These are phyloP conservation scores for Cyclopterus lumpus DNA, from an alignment of 2,797 vertebrate genomes.

Conservation along the genomic window DNA sequence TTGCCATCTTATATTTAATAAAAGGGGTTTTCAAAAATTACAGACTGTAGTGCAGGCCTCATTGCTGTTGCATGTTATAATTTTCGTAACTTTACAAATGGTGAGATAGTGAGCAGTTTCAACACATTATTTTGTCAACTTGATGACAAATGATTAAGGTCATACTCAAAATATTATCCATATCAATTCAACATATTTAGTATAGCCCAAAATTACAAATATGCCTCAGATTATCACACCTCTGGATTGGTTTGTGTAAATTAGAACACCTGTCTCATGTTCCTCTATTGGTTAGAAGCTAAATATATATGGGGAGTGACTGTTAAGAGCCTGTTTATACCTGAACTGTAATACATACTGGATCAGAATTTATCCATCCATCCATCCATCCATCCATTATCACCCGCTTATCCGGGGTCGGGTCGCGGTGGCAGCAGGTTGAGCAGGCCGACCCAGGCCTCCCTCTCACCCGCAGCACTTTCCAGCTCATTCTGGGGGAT, in stretches of 20 bases:
- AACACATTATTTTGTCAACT: not conserved
- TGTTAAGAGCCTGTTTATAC: not conserved
- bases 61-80: not conserved
- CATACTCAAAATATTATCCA: not conserved
- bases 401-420: too few relatives aligned
- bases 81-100: not conserved
- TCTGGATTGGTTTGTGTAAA: not conserved
- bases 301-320: not conserved
- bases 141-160: not conserved
- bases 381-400: too few relatives aligned
- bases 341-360: not conserved
- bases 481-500: too few relatives aligned
- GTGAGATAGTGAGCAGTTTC: not conserved
- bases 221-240: not conserved
- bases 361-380: too few relatives aligned
- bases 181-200: not conserved
- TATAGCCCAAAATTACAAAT: too few relatives aligned
- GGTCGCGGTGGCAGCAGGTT: too few relatives aligned
- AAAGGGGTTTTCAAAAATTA: not conserved
- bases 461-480: too few relatives aligned
- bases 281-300: not conserved
- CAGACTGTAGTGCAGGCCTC: not conserved
- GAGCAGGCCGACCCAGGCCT: too few relatives aligned
- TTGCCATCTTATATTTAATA: not conserved
- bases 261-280: not conserved